Evolutionary conservation across 1,140 invertebrate species (phyloP).

Genomic region (Chionoecetes opilio): DNA sequence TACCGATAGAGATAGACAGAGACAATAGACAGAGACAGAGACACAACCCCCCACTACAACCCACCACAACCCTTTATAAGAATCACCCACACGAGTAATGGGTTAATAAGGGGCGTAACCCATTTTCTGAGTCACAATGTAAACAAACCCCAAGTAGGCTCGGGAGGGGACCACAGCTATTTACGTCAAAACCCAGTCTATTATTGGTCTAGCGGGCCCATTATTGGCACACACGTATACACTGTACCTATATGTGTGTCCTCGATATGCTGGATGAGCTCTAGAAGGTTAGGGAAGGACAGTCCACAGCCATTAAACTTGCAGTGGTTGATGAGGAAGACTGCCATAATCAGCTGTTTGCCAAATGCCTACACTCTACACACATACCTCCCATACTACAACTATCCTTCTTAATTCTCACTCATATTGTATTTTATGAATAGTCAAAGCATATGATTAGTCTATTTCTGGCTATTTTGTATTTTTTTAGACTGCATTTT

Average conservation of each 20-base stretch:
- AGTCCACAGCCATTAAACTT: conserved; percentile 93
- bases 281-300: conserved; percentile 90
- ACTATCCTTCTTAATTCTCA: background rate
- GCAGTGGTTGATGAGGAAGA: conserved; percentile 93
- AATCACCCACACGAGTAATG: background rate
- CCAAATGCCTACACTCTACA: conserved; percentile 57
- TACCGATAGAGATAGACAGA: too few species aligned
- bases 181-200: background rate
- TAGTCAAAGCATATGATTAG: background rate
- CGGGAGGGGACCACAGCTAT: conserved; percentile 49
- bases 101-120: conserved; percentile 69
- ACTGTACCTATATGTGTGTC: conserved; percentile 92
- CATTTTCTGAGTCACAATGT: conserved; percentile 73
- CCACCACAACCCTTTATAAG: too few species aligned
- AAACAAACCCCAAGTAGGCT: conserved; percentile 62
- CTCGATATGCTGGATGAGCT: conserved; percentile 93
- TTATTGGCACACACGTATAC: conserved; percentile 75
- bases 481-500: background rate
- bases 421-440: background rate
- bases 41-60: too few species aligned
- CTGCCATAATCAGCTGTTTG: conserved; percentile 87
- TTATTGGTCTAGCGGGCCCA: background rate
- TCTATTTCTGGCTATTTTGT: background rate
- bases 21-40: too few species aligned
- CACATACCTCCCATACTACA: background rate